These are phyloP conservation scores for Pachydiplax longipennis DNA, from an alignment of 2,888 invertebrate genomes.

Conservation along the genomic window DNA sequence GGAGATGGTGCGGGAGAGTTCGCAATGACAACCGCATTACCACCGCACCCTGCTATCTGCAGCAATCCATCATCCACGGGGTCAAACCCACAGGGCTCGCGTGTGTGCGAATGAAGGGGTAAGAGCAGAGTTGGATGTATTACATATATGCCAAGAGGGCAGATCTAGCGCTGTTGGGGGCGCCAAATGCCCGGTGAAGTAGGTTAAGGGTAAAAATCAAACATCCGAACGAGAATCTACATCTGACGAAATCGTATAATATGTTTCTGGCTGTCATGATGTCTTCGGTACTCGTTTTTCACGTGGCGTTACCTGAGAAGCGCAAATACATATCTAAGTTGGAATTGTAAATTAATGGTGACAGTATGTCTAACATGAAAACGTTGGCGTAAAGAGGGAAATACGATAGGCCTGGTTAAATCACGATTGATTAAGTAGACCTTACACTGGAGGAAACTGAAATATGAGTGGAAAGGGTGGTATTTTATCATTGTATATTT, in stretches of 20 bases:
- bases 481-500: no score
- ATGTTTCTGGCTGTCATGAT: not conserved
- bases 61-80: constrained; percentile 35
- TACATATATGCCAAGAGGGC: not conserved
- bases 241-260: not conserved
- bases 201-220: constrained; percentile 28
- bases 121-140: not conserved
- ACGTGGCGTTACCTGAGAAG: no score
- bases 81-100: constrained; percentile 26
- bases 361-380: no score
- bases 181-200: not conserved
- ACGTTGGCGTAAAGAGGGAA: no score
- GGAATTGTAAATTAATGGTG: no score
- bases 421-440: no score
- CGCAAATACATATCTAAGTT: no score
- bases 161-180: not conserved
- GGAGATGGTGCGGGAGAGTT: constrained; percentile 30
- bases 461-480: no score
- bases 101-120: not conserved
- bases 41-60: not conserved
- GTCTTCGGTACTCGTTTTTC: no score
- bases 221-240: not conserved
- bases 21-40: constrained; percentile 33
- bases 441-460: no score
- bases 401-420: no score